These are phyloP conservation scores for Achlya flavicornis DNA, from an alignment of 2,888 invertebrate genomes.

Conservation along the genomic window DNA sequence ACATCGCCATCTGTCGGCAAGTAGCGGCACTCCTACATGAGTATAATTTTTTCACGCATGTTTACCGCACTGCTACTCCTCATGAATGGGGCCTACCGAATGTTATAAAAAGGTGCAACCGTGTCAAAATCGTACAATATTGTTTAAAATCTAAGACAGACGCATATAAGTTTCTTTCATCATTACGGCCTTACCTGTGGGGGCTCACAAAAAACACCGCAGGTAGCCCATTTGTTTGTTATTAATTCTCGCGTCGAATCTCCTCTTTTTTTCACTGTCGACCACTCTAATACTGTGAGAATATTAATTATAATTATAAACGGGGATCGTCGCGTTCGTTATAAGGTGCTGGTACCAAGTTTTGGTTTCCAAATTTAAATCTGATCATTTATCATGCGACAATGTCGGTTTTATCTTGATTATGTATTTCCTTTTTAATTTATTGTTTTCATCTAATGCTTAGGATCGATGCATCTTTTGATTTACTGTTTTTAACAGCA, in stretches of 20 bases:
- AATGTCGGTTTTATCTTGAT: slow-evolving; percentile 77
- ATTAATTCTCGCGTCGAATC: slow-evolving; percentile 83
- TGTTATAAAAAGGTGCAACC: slow-evolving; percentile 75
- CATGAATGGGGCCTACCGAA: slow-evolving; percentile 68
- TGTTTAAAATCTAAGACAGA: slow-evolving; percentile 80
- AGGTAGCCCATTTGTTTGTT: slow-evolving; percentile 85
- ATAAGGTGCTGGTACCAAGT: slow-evolving; percentile 68
- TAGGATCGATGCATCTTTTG: slow-evolving; percentile 39
- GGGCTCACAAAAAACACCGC: slow-evolving; percentile 80
- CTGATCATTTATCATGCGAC: slow-evolving; percentile 83
- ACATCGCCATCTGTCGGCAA: slow-evolving; percentile 69
- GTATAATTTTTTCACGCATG: slow-evolving; percentile 53
- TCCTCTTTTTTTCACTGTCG: slow-evolving; percentile 71
- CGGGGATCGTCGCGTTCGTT: slow-evolving; percentile 77
- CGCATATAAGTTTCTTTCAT: slow-evolving; percentile 79
- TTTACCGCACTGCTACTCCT: slow-evolving; percentile 55
- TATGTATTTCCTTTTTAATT: slow-evolving; percentile 57
- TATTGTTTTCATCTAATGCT: slow-evolving; percentile 47
- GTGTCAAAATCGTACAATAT: slow-evolving; percentile 78
- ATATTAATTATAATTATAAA: slow-evolving; percentile 84
- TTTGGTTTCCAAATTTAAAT: slow-evolving; percentile 79
- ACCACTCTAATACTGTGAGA: slow-evolving; percentile 82
- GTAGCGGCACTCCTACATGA: slow-evolving; percentile 52
- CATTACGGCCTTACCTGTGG: slow-evolving; percentile 77
- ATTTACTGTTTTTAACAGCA: slow-evolving; percentile 41